Evolutionary conservation across 2,888 invertebrate genomes (phyloP).

Genomic region (Anaspis maculata): DNA sequence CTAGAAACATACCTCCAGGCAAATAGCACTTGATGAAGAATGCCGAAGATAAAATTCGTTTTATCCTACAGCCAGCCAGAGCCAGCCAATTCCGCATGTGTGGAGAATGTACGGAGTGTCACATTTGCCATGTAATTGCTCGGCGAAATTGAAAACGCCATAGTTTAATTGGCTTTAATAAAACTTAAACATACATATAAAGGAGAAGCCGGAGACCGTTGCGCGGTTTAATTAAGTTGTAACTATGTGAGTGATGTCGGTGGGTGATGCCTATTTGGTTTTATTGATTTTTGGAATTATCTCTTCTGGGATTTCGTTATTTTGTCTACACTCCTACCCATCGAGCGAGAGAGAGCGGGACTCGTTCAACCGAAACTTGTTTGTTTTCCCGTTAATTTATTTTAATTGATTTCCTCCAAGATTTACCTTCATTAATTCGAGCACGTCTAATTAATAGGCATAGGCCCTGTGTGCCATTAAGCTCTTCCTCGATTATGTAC

Average conservation of each 20-base stretch:
- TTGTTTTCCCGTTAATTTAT: conserved; percentile 14
- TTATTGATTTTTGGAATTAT: conserved; percentile 31
- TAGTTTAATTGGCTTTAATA: conserved; percentile 38
- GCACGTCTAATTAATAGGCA: too few species aligned
- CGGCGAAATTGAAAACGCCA: conserved; percentile 36
- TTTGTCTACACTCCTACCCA: too few species aligned
- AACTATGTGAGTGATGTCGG: conserved; percentile 34
- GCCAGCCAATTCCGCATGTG: too few species aligned
- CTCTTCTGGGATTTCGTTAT: conserved; percentile 18
- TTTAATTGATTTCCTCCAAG: conserved; percentile 17
- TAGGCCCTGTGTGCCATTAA: too few species aligned
- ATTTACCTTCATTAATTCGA: too few species aligned
- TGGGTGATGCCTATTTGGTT: conserved; percentile 24
- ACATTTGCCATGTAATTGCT: conserved; percentile 31
- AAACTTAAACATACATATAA: conserved; percentile 32
- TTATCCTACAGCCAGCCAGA: too few species aligned
- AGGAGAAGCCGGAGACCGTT: conserved; percentile 18
- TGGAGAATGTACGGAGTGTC: too few species aligned
- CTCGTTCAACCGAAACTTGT: conserved; percentile 14
- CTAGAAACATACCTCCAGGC: too few species aligned
- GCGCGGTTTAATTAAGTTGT: conserved; percentile 37
- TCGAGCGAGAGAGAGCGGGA: too few species aligned
- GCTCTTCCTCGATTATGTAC: too few species aligned
- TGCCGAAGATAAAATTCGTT: too few species aligned
- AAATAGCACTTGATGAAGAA: too few species aligned